These are phyloP conservation scores for Tyrophagus putrescentiae DNA, from an alignment of 1,140 invertebrate genomes.

Conservation along the genomic window DNA sequence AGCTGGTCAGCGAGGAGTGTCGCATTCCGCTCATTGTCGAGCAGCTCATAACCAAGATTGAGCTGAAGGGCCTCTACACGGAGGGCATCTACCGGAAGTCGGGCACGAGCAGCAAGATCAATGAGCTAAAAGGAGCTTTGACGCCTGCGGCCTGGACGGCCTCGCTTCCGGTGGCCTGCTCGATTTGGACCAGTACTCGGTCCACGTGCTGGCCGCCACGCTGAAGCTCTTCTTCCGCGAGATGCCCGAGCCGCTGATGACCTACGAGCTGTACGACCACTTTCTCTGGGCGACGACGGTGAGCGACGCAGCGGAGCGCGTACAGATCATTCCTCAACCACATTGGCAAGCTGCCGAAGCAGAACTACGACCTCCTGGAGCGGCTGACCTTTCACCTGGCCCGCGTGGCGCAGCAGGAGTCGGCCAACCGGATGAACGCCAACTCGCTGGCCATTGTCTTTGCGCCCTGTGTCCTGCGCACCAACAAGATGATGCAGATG, in stretches of 20 bases:
- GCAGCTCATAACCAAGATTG: conserved; percentile 69
- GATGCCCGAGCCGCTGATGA: conserved; percentile 79
- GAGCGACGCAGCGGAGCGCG: conserved; percentile 23
- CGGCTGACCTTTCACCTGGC: conserved; percentile 82
- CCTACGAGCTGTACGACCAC: conserved; percentile 84
- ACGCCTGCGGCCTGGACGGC: conserved; percentile 38
- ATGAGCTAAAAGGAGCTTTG: conserved; percentile 33
- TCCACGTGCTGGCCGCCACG: conserved; percentile 80
- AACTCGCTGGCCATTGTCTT: conserved; percentile 84
- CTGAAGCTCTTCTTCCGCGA: conserved; percentile 80
- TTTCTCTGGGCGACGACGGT: conserved; percentile 59
- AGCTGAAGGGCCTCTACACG: conserved; percentile 75
- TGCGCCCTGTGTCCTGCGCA: conserved; percentile 78
- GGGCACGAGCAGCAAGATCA: conserved; percentile 46
- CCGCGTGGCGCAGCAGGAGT: conserved; percentile 64
- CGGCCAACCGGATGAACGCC: conserved; percentile 78
- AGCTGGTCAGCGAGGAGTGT: conserved; percentile 45
- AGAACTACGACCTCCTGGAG: conserved; percentile 80
- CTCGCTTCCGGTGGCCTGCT: too few relatives aligned
- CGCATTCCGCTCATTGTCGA: conserved; percentile 68
- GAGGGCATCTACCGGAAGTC: conserved; percentile 87
- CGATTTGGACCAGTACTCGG: conserved; percentile 43
- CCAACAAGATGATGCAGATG: conserved; percentile 64
- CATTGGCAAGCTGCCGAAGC: conserved; percentile 69
- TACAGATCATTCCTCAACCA: conserved; percentile 26